Evolutionary conservation across 2,888 invertebrate species (phyloP).

Genomic region (Pterostichus niger): DNA sequence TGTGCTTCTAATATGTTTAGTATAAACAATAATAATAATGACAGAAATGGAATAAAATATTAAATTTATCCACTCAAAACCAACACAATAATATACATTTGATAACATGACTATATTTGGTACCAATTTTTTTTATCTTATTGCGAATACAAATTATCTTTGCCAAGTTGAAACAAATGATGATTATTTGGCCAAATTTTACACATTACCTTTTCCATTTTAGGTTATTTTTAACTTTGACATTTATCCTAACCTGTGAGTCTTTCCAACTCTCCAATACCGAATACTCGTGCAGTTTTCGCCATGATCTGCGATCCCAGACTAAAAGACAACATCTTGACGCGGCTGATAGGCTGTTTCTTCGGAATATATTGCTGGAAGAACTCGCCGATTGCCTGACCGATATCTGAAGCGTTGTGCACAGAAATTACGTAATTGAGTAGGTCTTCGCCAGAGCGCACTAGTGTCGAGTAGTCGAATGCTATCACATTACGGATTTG

Average conservation of each 20-base stretch:
- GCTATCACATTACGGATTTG: background rate
- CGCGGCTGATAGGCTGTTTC: background rate
- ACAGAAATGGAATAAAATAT: too few species aligned
- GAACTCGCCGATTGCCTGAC: background rate
- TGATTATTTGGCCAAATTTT: too few species aligned
- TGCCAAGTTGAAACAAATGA: too few species aligned
- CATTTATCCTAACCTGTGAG: background rate
- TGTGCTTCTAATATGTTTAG: too few species aligned
- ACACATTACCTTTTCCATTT: too few species aligned
- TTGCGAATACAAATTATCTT: too few species aligned
- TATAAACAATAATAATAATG: too few species aligned
- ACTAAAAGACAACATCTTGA: conserved; percentile 4
- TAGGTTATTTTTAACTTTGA: too few species aligned
- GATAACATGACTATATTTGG: too few species aligned
- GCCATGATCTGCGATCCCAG: conserved; percentile 4
- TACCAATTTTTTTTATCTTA: too few species aligned
- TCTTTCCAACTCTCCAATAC: background rate
- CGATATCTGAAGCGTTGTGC: background rate
- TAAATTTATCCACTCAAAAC: too few species aligned
- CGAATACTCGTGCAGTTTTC: background rate
- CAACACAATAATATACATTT: too few species aligned
- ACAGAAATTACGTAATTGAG: background rate
- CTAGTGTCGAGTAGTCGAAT: conserved; percentile 6
- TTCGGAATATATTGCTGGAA: background rate
- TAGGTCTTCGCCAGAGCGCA: background rate